Base-by-base conservation (phyloP, 1,140 invertebrate species). In the Drosophila neocordata region DNA sequence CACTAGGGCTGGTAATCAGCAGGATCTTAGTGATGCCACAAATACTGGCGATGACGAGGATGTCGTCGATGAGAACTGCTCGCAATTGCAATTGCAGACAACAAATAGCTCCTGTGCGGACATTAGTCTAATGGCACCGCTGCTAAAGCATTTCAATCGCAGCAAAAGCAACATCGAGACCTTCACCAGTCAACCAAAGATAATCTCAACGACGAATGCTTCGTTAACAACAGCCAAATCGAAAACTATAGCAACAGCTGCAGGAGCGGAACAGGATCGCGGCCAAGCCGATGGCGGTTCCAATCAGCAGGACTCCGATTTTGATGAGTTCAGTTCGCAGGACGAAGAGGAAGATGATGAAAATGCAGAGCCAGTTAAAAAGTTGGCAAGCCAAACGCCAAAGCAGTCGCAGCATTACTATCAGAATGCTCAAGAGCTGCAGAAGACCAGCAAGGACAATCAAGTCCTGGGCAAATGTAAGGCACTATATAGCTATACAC, bases 401-500 rank as follows among this genome's bases (percentile, higher is more conserved):
- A 55, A 55, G 24, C 7, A 24, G 52, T 13, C 61, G 2, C 15
- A 48, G 41, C 15, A 48, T 11, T 48, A 20, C 41, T 48, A 48
- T 48, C 41, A 48, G 41, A 48, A 48, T 48, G 41, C 41, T 20
- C 41, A 48, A 20, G 41, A 90, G 24, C n/a, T 90, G 68, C 79
- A 87, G 22, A 75, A 65, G 27, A 65, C 53, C 56, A 60, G 57
- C 11, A 69, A 74, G 35, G 55, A 58, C 18, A 55, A 61, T 8
- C 81, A 68, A 12, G 75, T 80, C 13, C 66, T 89, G 2, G 85
- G 80, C 0, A 85, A 74, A 57, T 98, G 97, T 90, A 94, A 94
- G 75, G 97, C 96, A 0, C 92, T 98, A 2, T 98, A 98, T 90
- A 95, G 96, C 51, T 98, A 98, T 91, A 94, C 95, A 69, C 97